These are phyloP conservation scores for Agrilus cyanescens DNA, from an alignment of 2,888 invertebrate genomes.

Conservation along the genomic window DNA sequence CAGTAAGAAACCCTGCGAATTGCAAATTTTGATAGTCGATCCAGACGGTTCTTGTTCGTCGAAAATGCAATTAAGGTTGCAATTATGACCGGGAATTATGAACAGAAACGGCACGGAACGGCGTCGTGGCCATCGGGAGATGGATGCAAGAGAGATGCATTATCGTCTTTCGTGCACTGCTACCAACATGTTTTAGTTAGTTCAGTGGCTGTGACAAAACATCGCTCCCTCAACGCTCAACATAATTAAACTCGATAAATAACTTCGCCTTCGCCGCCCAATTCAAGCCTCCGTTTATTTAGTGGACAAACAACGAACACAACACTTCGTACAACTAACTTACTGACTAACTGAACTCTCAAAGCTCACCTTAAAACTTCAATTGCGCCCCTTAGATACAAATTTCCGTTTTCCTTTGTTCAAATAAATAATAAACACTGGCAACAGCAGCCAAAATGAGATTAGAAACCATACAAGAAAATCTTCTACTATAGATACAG, in stretches of 20 bases:
- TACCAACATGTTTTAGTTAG: slow-evolving; percentile 9
- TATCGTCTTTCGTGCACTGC: slow-evolving; percentile 4
- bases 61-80: slow-evolving; percentile 25
- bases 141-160: slow-evolving; percentile 15
- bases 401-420: too few species aligned
- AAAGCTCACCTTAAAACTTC: too few species aligned
- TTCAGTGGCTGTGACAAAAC: slow-evolving; percentile 14
- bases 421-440: too few species aligned
- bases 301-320: too few species aligned
- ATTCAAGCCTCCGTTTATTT: neutral
- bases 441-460: too few species aligned
- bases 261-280: slow-evolving; percentile 7
- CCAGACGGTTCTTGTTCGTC: slow-evolving; percentile 17
- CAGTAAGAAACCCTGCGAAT: slow-evolving; percentile 2
- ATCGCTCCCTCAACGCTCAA: slow-evolving; percentile 11
- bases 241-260: slow-evolving; percentile 17
- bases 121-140: slow-evolving; percentile 2
- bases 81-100: slow-evolving; percentile 23
- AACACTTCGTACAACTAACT: too few species aligned
- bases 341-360: too few species aligned
- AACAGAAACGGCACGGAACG: slow-evolving; percentile 16
- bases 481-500: too few species aligned
- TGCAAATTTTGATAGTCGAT: slow-evolving; percentile 10
- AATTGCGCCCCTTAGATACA: too few species aligned
- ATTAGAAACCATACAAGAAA: too few species aligned